Evolutionary conservation across 2,888 invertebrate species (phyloP).

Genomic region (Brachypalpus laphriformis): DNA sequence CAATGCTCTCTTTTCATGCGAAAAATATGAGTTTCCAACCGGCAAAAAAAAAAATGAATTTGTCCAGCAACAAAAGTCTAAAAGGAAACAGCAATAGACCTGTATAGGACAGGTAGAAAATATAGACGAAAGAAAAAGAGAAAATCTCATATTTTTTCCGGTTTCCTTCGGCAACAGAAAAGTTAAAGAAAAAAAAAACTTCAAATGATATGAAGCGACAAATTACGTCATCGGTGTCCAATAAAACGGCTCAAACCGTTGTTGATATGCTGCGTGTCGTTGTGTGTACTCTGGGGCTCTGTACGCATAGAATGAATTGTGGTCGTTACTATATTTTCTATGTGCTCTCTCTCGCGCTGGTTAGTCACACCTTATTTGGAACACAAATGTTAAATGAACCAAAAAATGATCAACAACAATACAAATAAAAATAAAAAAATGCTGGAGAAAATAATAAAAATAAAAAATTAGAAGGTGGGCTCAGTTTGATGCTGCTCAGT

Average conservation of each 20-base stretch:
- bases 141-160: conserved; percentile 3
- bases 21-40: conserved; percentile 34
- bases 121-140: conserved; percentile 9
- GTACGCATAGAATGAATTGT: not conserved
- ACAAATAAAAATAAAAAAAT: conserved; percentile 8
- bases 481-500: conserved; percentile 33
- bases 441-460: conserved; percentile 20
- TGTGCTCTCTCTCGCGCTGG: conserved; percentile 1
- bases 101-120: conserved; percentile 29
- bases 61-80: not conserved
- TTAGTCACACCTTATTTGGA: conserved; percentile 59
- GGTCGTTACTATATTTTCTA: not conserved
- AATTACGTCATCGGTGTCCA: conserved; percentile 66
- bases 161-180: not conserved
- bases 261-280: conserved; percentile 36
- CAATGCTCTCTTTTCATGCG: conserved; percentile 15
- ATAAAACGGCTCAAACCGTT: conserved; percentile 44
- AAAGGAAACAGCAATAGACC: conserved; percentile 46
- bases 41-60: conserved; percentile 19
- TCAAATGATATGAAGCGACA: conserved; percentile 35
- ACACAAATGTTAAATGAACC: conserved; percentile 63
- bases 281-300: conserved; percentile 5
- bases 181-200: conserved; percentile 17
- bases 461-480: conserved; percentile 42
- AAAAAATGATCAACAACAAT: conserved; percentile 44